Base-by-base conservation (phyloP, 2,888 invertebrate species). In the Ganaspis brasiliensis region DNA sequence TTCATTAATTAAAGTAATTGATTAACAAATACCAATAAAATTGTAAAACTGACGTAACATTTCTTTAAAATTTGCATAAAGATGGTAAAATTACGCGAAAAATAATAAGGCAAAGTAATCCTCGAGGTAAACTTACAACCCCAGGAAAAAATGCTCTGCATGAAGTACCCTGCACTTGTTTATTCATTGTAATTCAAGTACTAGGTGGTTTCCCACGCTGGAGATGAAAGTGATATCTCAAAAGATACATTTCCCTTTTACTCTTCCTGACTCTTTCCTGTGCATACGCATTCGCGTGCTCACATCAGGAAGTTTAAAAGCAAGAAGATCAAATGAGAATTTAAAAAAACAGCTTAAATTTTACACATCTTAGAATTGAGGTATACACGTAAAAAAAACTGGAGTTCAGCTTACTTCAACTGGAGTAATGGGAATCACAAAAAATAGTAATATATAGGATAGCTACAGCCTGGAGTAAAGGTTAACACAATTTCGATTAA, bases 121-220 rank as follows among this genome's bases (percentile, higher is more conserved):
- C 37, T 2, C 61, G 26, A 45, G 67, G 24, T 45, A 40, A 40
- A 45, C 24, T 40, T 67, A 67, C 61, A 63, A 35, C 21, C n/a
- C n/a, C 24, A 67, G 63, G 31, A 45, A 40, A 67, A 45, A 40
- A 67, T 24, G 21, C 14, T 45, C n/a, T 45, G 9, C n/a, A n/a
- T 8, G 52, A 67, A 45, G 24, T 67, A 67, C 67, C 67, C 24
- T 63, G 63, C 67, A 67, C 67, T 67, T 67, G 40, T 67, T 67
- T 40, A n/a, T 21, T 67, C 81, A 76, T 73, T 78, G 77, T 79
- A 79, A 80, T 79, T 77, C 77, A 80, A 82, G 83, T 78, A 78
- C 81, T 81, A 75, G 74, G 75, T 71, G 79, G 79, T 81, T 81
- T 81, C 77, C 78, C 82, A 78, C 77, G 78, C 75, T n/a, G 75